Conservation (phyloP, 2,113 vertebrate species). For the Hippocampus mohnikei region DNA sequence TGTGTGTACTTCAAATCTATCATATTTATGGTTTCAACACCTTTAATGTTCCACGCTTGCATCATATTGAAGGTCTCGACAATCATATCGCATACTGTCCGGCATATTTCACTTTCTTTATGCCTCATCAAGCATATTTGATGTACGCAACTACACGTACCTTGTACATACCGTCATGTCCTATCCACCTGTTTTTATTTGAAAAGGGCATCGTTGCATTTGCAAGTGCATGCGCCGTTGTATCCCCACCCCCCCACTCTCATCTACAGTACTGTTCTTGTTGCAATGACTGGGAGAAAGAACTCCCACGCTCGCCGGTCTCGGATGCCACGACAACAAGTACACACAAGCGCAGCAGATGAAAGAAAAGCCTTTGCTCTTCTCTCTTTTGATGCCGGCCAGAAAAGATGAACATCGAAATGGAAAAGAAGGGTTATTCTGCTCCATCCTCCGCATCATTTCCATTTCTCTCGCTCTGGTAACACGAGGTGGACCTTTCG, state of each 20-base stretch:
- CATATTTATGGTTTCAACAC: neutral
- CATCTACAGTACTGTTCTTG: neutral
- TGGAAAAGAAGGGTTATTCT: neutral
- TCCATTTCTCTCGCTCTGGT: slow-evolving; percentile 7
- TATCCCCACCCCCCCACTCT: neutral
- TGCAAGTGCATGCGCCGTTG: neutral
- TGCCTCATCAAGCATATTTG: neutral
- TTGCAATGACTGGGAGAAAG: slow-evolving; percentile 5
- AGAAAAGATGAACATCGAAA: slow-evolving; percentile 7
- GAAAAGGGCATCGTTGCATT: neutral
- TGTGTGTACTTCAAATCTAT: neutral
- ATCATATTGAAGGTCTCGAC: neutral
- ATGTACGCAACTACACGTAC: too few species aligned
- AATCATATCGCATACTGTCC: neutral
- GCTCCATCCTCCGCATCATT: neutral
- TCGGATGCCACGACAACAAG: slow-evolving; percentile 14
- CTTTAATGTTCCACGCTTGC: neutral
- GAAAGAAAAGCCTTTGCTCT: neutral
- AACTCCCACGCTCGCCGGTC: slow-evolving; percentile 47
- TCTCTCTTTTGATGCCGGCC: neutral
- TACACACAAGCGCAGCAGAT: slow-evolving; percentile 8
- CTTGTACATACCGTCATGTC: neutral
- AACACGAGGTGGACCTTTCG: slow-evolving; percentile 42
- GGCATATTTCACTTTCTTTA: neutral
- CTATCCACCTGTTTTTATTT: neutral